A percentile compares a stretch with the other conserved stretches of the same genome.
Evolutionary conservation across 53 echinoderm and acorn worm genomes (phyloP).

Genomic region (Henricia sp.): DNA sequence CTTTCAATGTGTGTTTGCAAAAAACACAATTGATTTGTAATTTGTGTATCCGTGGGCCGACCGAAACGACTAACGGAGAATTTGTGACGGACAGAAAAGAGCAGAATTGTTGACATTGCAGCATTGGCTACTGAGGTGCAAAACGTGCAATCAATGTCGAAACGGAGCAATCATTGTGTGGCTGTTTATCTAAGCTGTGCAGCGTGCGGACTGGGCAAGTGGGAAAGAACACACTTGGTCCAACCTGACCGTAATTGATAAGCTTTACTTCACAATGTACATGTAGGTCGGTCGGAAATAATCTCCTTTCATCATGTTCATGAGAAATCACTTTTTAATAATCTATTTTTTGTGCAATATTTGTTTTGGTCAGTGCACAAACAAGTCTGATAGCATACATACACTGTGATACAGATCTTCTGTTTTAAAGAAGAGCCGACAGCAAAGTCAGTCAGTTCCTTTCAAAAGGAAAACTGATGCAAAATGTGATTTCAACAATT

Average conservation of each 20-base stretch:
- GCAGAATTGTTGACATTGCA: conserved; percentile 24
- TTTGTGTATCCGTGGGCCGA: neutral
- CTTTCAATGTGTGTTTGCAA: conserved; percentile 8
- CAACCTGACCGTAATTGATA: conserved; percentile 15
- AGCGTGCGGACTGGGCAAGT: neutral
- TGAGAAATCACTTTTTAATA: conserved; percentile 30
- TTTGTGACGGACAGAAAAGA: conserved; percentile 1
- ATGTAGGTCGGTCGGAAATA: conserved; percentile 26
- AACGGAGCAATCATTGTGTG: neutral
- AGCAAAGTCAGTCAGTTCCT: too few relatives aligned
- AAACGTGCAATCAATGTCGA: neutral
- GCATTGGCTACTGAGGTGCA: neutral
- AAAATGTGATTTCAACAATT: too few relatives aligned
- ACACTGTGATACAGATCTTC: too few relatives aligned
- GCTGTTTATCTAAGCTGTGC: conserved; percentile 34
- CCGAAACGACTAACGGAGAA: neutral
- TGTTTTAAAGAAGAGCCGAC: too few relatives aligned
- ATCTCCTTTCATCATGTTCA: neutral
- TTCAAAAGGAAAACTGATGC: too few relatives aligned
- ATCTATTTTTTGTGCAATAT: neutral
- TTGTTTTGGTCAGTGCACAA: too few relatives aligned
- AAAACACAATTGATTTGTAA: conserved; percentile 25
- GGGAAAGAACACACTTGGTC: conserved; percentile 27
- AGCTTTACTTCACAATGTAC: neutral
- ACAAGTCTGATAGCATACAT: too few relatives aligned